phyloP scores from a whole-genome alignment of 2,888 invertebrate species.

The Zaprionus bogoriensis region DNA sequence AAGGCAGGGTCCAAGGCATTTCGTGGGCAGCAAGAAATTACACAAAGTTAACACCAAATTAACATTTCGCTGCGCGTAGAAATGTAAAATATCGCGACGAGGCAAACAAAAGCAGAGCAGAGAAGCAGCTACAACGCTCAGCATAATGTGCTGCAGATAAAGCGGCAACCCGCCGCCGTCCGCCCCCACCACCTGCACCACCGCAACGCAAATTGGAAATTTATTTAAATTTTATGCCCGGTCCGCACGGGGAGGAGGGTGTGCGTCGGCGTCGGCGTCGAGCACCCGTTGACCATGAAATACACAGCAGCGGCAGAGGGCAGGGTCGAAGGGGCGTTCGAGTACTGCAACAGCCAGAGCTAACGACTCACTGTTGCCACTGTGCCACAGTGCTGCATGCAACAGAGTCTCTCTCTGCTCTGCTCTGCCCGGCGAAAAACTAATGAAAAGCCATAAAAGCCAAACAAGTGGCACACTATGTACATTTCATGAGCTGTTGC shows the following conservation, averaged over 20 bases:
- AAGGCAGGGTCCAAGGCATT: background rate
- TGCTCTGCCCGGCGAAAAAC: constrained; percentile 15
- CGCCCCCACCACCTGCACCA: too few species aligned
- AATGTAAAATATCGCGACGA: constrained; percentile 42
- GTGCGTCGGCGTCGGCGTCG: constrained; percentile 15
- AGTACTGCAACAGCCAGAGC: constrained; percentile 2
- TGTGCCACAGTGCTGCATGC: constrained; percentile 37
- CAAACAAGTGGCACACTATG: constrained; percentile 65
- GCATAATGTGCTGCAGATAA: constrained; percentile 50
- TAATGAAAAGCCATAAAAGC: constrained; percentile 76
- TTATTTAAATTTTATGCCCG: constrained; percentile 77
- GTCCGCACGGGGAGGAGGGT: background rate
- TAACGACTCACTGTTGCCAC: constrained; percentile 1
- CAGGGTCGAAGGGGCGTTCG: background rate
- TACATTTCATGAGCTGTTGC: constrained; percentile 58
- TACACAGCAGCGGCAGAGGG: constrained; percentile 10
- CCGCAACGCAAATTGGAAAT: constrained; percentile 66
- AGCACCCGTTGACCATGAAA: constrained; percentile 54
- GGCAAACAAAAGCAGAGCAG: constrained; percentile 11
- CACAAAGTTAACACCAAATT: constrained; percentile 77
- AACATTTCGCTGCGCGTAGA: constrained; percentile 55
- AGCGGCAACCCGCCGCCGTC: too few species aligned
- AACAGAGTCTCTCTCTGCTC: constrained; percentile 26
- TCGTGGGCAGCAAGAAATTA: constrained; percentile 47
- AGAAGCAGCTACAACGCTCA: background rate